These are phyloP conservation scores for Rhogogaster chlorosoma DNA, from an alignment of 2,888 invertebrate species.

Conservation along the genomic window DNA sequence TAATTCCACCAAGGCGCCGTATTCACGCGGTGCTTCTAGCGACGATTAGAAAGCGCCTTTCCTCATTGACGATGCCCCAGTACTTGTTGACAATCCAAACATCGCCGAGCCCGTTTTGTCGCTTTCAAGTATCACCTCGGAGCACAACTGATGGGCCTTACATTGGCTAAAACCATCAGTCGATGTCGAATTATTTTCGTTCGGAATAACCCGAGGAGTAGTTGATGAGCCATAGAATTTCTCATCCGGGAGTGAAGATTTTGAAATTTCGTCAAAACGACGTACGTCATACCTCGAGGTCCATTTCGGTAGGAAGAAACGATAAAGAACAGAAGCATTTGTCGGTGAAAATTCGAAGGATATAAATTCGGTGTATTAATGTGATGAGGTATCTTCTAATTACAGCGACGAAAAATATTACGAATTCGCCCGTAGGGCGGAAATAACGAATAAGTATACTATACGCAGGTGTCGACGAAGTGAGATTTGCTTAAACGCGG, in stretches of 20 bases:
- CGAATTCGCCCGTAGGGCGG: conserved; percentile 28
- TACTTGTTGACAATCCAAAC: conserved; percentile 49
- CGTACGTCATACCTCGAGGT: not conserved
- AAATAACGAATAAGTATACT: conserved; percentile 31
- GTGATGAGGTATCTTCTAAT: conserved; percentile 8
- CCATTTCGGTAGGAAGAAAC: not conserved
- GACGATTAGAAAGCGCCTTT: conserved; percentile 46
- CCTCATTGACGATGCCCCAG: conserved; percentile 38
- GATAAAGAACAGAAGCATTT: not conserved
- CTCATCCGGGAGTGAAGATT: not conserved
- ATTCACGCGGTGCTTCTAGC: conserved; percentile 32
- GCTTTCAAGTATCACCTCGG: conserved; percentile 40
- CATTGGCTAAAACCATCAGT: not conserved
- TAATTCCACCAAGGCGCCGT: conserved; percentile 39
- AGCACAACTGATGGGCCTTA: not conserved
- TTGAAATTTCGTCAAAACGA: not conserved
- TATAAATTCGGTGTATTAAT: not conserved
- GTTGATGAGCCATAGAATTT: not conserved
- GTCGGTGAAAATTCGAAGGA: not conserved
- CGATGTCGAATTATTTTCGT: not conserved
- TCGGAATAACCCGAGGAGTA: not conserved
- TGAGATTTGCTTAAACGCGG: conserved; percentile 47
- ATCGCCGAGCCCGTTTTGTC: conserved; percentile 26
- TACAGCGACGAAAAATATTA: not conserved
- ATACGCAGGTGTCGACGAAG: conserved; percentile 30